Conservation (phyloP, 2,113 vertebrate genomes). For the Mesoclemmys tuberculata region DNA sequence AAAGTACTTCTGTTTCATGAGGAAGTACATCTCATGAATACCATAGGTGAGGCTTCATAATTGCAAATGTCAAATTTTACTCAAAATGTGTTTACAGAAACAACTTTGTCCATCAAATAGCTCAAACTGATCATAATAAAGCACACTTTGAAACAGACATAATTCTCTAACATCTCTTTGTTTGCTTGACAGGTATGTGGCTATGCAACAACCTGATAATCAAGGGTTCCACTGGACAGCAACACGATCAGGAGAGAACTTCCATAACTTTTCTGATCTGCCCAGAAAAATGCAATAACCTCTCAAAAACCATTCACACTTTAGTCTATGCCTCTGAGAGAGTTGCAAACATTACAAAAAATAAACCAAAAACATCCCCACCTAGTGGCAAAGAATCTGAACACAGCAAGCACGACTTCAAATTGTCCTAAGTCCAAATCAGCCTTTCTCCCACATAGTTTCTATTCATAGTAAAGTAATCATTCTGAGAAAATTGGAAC, state of each 20-base stretch:
- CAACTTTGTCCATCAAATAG: conserved; percentile 11
- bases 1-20: not conserved
- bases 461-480: not conserved
- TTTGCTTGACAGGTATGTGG: conserved; percentile 7
- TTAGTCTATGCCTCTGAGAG: not conserved
- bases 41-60: not conserved
- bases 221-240: conserved; percentile 9
- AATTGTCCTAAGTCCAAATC: not conserved
- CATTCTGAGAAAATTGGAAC: not conserved
- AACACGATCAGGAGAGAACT: not conserved
- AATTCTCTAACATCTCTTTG: conserved; percentile 7
- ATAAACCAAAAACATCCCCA: conserved; percentile 20
- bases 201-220: conserved; percentile 30
- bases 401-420: not conserved
- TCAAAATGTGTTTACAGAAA: conserved; percentile 1
- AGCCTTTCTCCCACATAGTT: not conserved
- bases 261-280: not conserved
- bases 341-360: not conserved
- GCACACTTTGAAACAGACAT: not conserved
- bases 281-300: not conserved
- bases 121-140: not conserved
- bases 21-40: not conserved
- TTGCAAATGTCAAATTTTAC: not conserved
- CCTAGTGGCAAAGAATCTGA: conserved; percentile 10
- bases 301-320: not conserved